phyloP scores from a whole-genome alignment of 2,113 vertebrate genomes.

The Alosa alosa region DNA sequence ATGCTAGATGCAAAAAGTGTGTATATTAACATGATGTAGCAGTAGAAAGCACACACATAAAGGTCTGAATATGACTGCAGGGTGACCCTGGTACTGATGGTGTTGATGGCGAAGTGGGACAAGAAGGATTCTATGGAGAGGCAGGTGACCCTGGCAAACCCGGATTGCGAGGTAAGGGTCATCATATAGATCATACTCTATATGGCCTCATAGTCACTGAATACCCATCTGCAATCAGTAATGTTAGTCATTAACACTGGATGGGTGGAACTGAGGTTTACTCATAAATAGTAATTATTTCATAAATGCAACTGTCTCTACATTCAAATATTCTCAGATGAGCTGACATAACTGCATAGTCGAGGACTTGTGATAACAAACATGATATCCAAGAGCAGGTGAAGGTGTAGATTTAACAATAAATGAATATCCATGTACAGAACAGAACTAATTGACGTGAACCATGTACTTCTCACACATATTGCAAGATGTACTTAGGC shows the following conservation, averaged over 20 bases:
- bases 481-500: background rate
- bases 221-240: background rate
- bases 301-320: background rate
- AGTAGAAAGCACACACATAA: background rate
- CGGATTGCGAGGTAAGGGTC: slow-evolving; percentile 64
- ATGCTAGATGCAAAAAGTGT: background rate
- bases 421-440: background rate
- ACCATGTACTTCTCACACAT: background rate
- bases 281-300: background rate
- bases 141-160: slow-evolving; percentile 66
- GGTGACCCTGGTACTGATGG: slow-evolving; percentile 70
- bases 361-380: background rate
- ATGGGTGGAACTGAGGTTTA: background rate
- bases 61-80: slow-evolving; percentile 56
- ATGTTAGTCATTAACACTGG: background rate
- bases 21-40: background rate
- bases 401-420: background rate
- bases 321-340: background rate
- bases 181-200: background rate
- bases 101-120: slow-evolving; percentile 65
- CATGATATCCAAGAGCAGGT: background rate
- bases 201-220: background rate
- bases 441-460: background rate
- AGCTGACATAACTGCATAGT: background rate
- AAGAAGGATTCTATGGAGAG: slow-evolving; percentile 73